A percentile compares a stretch with the other conserved stretches of the same genome.
Evolutionary conservation across 2,888 invertebrate species (phyloP).

Genomic region (Hetaerina titia): DNA sequence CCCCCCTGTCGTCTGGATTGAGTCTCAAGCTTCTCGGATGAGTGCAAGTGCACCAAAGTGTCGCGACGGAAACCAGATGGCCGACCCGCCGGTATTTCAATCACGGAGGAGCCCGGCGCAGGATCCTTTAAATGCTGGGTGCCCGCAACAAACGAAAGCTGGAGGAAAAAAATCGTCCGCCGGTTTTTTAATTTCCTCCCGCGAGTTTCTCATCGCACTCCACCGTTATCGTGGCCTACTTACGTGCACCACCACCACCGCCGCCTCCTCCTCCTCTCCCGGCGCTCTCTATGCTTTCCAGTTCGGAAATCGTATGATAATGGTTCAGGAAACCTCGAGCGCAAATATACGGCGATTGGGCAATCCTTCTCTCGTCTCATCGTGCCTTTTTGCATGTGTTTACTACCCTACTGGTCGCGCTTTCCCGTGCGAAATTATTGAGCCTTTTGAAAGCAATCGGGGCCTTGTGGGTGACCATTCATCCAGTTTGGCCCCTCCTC

Average conservation of each 20-base stretch:
- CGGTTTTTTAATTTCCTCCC: slow-evolving; percentile 61
- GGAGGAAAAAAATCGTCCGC: slow-evolving; percentile 24
- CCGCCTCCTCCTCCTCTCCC: background rate
- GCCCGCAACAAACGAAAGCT: slow-evolving; percentile 53
- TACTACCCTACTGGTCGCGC: background rate
- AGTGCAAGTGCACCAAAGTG: background rate
- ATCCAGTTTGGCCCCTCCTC: background rate
- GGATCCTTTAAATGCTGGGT: slow-evolving; percentile 19
- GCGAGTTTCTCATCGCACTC: slow-evolving; percentile 51
- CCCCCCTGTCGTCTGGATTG: background rate
- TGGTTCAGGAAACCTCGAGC: slow-evolving; percentile 34
- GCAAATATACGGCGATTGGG: slow-evolving; percentile 7
- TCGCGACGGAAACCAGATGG: slow-evolving; percentile 12
- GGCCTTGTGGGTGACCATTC: background rate
- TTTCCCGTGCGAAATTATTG: background rate
- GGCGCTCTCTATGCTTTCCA: background rate
- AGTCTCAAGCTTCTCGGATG: background rate
- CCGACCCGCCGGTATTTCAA: background rate
- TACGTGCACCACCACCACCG: slow-evolving; percentile 25
- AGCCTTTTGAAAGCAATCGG: background rate
- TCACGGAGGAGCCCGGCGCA: background rate
- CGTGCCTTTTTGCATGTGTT: background rate
- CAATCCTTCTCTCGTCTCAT: background rate
- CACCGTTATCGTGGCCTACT: slow-evolving; percentile 57
- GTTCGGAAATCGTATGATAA: slow-evolving; percentile 56